phyloP scores from a whole-genome alignment of 2,113 vertebrate genomes.

The Orycteropus afer region DNA sequence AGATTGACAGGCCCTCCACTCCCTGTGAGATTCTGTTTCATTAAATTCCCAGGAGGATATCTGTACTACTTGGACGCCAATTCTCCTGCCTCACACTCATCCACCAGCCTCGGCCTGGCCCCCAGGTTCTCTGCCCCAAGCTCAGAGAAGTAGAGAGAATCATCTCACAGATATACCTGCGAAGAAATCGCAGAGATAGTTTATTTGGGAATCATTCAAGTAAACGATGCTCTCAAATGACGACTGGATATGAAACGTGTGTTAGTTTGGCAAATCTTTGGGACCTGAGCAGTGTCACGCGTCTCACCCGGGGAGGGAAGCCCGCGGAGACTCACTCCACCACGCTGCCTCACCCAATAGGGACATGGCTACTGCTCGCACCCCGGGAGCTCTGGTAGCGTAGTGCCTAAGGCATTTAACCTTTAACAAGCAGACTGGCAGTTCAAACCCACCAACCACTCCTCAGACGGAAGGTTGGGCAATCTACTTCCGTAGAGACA shows the following conservation, averaged over 20 bases:
- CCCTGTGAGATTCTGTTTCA: constrained; percentile 60
- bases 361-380: neutral
- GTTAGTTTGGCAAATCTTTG: neutral
- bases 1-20: constrained; percentile 52
- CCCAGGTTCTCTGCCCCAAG: neutral
- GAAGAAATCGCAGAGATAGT: neutral
- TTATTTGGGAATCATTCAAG: neutral
- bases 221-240: neutral
- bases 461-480: too few relatives aligned
- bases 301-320: neutral
- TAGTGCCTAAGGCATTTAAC: too few relatives aligned
- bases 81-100: neutral
- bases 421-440: too few relatives aligned
- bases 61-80: neutral
- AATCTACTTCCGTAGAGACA: too few relatives aligned
- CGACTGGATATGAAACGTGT: neutral
- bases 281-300: neutral
- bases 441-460: too few relatives aligned
- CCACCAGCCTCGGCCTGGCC: neutral
- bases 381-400: too few relatives aligned
- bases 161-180: neutral
- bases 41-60: constrained; percentile 68
- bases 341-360: neutral
- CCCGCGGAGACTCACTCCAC: neutral
- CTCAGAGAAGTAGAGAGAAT: neutral